Conservation (phyloP, 2,113 vertebrate species). For the Clinocottus analis region DNA sequence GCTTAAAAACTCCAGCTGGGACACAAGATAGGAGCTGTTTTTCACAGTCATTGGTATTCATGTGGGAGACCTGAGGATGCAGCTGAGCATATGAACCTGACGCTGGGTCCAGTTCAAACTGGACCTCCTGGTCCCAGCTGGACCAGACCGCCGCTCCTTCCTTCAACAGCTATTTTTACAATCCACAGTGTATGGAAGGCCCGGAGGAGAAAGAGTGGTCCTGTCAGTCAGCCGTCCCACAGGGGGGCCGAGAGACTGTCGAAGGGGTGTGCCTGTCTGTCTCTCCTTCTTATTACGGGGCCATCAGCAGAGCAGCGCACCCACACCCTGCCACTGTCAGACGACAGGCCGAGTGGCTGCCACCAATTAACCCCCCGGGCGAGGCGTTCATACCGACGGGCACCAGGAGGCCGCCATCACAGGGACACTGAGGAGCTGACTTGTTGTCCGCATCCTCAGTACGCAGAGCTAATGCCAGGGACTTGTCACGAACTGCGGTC, state of each 20-base stretch:
- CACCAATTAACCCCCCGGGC: slow-evolving; percentile 75
- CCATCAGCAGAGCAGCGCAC: slow-evolving; percentile 61
- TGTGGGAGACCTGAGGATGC: slow-evolving; percentile 14
- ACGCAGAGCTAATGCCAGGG: slow-evolving; percentile 20
- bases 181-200: slow-evolving; percentile 15
- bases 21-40: neutral
- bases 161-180: slow-evolving; percentile 44
- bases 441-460: slow-evolving; percentile 35
- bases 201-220: slow-evolving; percentile 65
- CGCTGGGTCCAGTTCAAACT: slow-evolving; percentile 5
- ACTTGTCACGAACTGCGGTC: slow-evolving; percentile 39
- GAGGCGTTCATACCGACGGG: slow-evolving; percentile 32
- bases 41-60: slow-evolving; percentile 5
- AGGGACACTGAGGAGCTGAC: slow-evolving; percentile 35
- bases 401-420: slow-evolving; percentile 36
- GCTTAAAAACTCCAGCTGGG: slow-evolving; percentile 13
- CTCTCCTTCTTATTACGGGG: slow-evolving; percentile 59
- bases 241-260: slow-evolving; percentile 24
- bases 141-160: slow-evolving; percentile 9
- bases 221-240: slow-evolving; percentile 61
- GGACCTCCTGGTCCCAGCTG: slow-evolving; percentile 20
- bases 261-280: slow-evolving; percentile 43
- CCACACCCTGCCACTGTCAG: slow-evolving; percentile 64
- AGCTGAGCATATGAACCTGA: slow-evolving; percentile 2
- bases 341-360: slow-evolving; percentile 52